Conservation (phyloP, 2,797 vertebrate genomes). For the Heteromormyrus szaboi region DNA sequence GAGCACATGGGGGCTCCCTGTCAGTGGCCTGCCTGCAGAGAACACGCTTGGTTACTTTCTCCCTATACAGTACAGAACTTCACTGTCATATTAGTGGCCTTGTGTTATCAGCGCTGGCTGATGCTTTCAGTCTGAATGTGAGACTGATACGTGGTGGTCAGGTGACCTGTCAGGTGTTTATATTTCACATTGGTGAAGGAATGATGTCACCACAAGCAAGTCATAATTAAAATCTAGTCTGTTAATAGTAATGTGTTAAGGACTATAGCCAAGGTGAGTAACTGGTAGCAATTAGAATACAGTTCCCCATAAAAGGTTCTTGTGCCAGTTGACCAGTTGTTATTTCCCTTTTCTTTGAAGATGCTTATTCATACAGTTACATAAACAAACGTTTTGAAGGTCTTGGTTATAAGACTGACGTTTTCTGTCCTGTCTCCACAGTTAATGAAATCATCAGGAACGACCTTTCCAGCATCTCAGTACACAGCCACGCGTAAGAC, state of each 20-base stretch:
- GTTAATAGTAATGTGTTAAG: not conserved
- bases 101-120: not conserved
- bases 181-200: not conserved
- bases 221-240: not conserved
- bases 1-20: not conserved
- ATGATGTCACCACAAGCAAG: not conserved
- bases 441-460: conserved; percentile 97
- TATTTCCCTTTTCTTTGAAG: not conserved
- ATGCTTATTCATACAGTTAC: not conserved
- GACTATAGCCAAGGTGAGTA: not conserved
- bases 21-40: not conserved
- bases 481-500: conserved; percentile 72
- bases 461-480: conserved; percentile 84
- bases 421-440: conserved; percentile 59
- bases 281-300: not conserved
- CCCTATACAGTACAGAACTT: not conserved
- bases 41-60: not conserved
- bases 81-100: not conserved
- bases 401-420: conserved; percentile 10
- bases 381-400: not conserved
- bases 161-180: not conserved
- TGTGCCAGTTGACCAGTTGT: not conserved
- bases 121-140: not conserved
- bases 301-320: not conserved
- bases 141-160: not conserved